Base-by-base conservation (phyloP, 2,113 vertebrate genomes). In the Tupaia tana region DNA sequence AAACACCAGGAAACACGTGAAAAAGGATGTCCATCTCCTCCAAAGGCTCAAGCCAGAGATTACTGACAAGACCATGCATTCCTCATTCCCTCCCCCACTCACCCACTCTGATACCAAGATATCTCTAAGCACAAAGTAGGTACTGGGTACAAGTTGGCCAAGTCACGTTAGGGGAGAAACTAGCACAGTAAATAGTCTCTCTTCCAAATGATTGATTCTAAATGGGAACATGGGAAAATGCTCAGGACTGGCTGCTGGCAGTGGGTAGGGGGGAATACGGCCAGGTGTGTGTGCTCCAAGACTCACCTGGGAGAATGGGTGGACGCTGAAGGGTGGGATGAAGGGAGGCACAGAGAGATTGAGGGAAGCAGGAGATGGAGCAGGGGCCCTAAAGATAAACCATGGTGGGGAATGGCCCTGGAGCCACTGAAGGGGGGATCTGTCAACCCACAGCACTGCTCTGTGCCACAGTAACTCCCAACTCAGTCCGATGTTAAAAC, bases 1-100 rank as follows among this genome's bases (percentile, higher is more conserved):
- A 95, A 88, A 43, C 77, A 89, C 3, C 3, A 27, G 54, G 67
- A 92, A 78, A 91, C 27, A 70, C 79, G 82, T 19, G 61, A 59
- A 82, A 95, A 59, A 54, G 54, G 2, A 31, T 58, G 70, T n/a
- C 7, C 1, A 66, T 64, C n/a, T 82, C 19, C 81, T 90, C 27
- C 24, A 56, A 87, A 11, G 77, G 70, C 84, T 93, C 56, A 84
- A 84, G 52, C 4, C 91, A 86, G 58, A 96, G 69, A 75, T 20
- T 18, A 70, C 24, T 20, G 24, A 27, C 63, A 67, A 77, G 77
- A 71, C 19, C 66, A 66, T 71, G 74, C 22, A 84, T 54, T 24
- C 12, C 64, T 93, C 20, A 71, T 7, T 8, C 52, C 34, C 87
- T 75, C 29, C 54, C 71, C 20, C 77, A 31, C 71, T 31, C 27